A percentile compares a stretch with the other conserved stretches of the same genome.
These are phyloP conservation scores for Lasiommata megera DNA, from an alignment of 2,888 invertebrate species.

Conservation along the genomic window DNA sequence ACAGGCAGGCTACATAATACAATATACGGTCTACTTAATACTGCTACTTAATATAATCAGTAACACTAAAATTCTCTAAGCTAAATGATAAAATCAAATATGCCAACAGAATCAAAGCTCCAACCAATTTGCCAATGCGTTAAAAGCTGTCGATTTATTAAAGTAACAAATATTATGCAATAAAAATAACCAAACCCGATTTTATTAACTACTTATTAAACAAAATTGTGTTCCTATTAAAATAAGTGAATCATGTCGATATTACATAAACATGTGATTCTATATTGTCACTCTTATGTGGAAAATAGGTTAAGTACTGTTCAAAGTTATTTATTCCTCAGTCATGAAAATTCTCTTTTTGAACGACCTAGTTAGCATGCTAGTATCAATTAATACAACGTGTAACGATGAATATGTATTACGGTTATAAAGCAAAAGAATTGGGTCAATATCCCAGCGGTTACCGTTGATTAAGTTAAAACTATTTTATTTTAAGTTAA, in stretches of 20 bases:
- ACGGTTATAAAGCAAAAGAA: not conserved
- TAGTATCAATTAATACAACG: constrained; percentile 14
- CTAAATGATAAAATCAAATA: too few species aligned
- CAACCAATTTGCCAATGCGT: not conserved
- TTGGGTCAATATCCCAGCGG: constrained; percentile 6
- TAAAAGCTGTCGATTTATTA: not conserved
- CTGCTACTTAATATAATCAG: too few species aligned
- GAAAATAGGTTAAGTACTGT: constrained; percentile 27
- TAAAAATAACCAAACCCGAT: too few species aligned
- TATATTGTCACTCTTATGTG: not conserved
- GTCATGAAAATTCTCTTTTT: constrained; percentile 16
- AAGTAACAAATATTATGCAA: too few species aligned
- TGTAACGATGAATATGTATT: constrained; percentile 11
- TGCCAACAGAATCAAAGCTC: too few species aligned
- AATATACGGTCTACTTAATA: too few species aligned
- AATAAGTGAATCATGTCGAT: too few species aligned
- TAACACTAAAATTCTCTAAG: too few species aligned
- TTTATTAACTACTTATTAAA: not conserved
- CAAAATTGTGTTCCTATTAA: not conserved
- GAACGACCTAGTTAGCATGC: constrained; percentile 15
- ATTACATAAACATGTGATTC: too few species aligned
- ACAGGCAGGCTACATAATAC: too few species aligned
- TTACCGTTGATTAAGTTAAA: not conserved
- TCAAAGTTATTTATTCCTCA: constrained; percentile 21
- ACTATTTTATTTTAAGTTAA: too few species aligned